Percentiles rank a stretch among this genome's conserved stretches.
These are phyloP conservation scores for Laticauda laticaudata DNA, from an alignment of 2,113 vertebrate species.

Conservation along the genomic window DNA sequence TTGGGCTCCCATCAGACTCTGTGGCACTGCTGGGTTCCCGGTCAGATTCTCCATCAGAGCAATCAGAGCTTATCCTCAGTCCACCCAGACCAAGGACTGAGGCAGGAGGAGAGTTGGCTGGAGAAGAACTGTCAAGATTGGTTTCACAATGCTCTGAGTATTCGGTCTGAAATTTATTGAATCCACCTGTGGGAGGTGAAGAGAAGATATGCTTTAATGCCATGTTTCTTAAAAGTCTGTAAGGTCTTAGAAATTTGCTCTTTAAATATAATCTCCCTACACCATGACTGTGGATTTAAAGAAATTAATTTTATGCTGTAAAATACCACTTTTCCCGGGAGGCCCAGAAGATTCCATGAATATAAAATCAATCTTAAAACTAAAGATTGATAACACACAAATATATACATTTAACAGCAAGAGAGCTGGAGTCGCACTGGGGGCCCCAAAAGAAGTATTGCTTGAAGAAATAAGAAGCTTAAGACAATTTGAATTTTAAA, in stretches of 20 bases:
- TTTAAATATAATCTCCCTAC: neutral
- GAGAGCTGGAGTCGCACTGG: neutral
- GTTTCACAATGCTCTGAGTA: constrained; percentile 96
- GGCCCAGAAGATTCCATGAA: neutral
- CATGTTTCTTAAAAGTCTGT: neutral
- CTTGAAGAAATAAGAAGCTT: neutral
- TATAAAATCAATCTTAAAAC: neutral
- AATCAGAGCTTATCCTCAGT: constrained; percentile 93
- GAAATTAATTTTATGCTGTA: neutral
- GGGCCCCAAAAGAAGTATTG: neutral
- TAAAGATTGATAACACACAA: neutral
- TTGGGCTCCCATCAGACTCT: constrained; percentile 91
- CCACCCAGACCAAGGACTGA: constrained; percentile 91
- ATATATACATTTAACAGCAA: neutral
- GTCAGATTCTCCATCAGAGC: constrained; percentile 94
- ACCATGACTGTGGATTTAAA: neutral
- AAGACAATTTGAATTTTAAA: neutral
- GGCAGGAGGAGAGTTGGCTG: constrained; percentile 88
- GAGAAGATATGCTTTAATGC: constrained; percentile 28
- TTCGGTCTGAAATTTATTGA: constrained; percentile 96
- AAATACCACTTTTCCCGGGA: neutral
- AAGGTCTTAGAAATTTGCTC: neutral
- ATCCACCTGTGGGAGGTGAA: constrained; percentile 80
- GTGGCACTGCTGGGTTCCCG: constrained; percentile 95
- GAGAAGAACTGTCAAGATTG: constrained; percentile 88